Evolutionary conservation across 2,797 vertebrate genomes (phyloP).

Genomic region (Gobionotothen gibberifrons): DNA sequence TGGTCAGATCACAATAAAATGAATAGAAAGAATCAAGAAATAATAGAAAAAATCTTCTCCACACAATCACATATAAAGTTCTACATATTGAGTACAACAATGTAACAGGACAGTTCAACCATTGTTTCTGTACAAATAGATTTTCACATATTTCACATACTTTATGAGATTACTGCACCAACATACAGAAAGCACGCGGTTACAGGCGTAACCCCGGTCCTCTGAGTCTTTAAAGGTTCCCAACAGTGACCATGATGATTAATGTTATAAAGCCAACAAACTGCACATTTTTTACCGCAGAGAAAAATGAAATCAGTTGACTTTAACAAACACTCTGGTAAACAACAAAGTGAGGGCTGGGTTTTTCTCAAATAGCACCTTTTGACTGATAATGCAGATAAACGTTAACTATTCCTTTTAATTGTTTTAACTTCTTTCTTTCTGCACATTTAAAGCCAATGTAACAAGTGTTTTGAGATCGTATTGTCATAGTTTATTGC

Average conservation of each 20-base stretch:
- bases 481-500: too few species aligned
- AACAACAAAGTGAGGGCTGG: conserved; percentile 55
- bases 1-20: conserved; percentile 73
- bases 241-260: conserved; percentile 43
- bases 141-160: conserved; percentile 68
- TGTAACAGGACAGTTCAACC: conserved; percentile 86
- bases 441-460: too few species aligned
- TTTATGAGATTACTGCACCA: conserved; percentile 72
- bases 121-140: conserved; percentile 92
- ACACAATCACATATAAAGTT: conserved; percentile 93
- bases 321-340: conserved; percentile 64
- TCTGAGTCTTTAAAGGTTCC: conserved; percentile 62
- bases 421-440: not conserved
- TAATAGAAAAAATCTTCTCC: conserved; percentile 89
- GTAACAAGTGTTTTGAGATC: too few species aligned
- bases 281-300: conserved; percentile 69
- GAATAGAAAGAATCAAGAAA: conserved; percentile 79
- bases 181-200: conserved; percentile 49
- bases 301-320: conserved; percentile 63
- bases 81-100: conserved; percentile 92
- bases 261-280: conserved; percentile 67
- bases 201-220: conserved; percentile 36
- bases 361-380: conserved; percentile 47
- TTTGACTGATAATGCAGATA: conserved; percentile 50
- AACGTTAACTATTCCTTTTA: not conserved